Conservation (phyloP, 2,888 invertebrate species). For the Metallyticus violacea region DNA sequence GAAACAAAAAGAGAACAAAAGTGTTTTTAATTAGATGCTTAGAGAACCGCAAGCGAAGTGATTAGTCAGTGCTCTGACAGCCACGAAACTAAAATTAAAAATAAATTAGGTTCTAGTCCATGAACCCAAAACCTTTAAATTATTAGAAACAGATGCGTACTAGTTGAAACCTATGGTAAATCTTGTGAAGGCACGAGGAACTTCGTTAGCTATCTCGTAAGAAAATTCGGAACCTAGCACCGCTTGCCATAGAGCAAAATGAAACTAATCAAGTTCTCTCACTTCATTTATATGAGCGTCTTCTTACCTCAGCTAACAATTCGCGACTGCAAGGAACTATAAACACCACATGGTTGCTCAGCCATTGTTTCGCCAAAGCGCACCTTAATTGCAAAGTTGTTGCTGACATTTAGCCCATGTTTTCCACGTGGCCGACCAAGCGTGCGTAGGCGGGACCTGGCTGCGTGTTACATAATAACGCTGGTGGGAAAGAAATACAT, state of each 20-base stretch:
- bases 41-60: not conserved
- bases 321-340: no score
- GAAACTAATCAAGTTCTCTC: no score
- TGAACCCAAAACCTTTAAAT: no score
- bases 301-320: no score
- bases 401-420: slow-evolving; percentile 1
- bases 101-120: not conserved
- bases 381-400: not conserved
- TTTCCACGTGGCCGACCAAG: slow-evolving; percentile 18
- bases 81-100: not conserved
- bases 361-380: not conserved
- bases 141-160: no score
- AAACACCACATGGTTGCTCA: not conserved
- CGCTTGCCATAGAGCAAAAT: no score
- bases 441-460: not conserved
- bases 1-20: slow-evolving; percentile 43
- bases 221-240: no score
- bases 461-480: not conserved
- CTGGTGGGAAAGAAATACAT: no score
- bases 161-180: no score
- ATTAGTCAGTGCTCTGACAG: not conserved
- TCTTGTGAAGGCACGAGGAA: no score
- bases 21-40: not conserved
- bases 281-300: no score
- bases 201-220: no score